A percentile compares a stretch with the other conserved stretches of the same genome.
Evolutionary conservation across 2,113 vertebrate genomes (phyloP).

Genomic region (Cichladusa arquata): DNA sequence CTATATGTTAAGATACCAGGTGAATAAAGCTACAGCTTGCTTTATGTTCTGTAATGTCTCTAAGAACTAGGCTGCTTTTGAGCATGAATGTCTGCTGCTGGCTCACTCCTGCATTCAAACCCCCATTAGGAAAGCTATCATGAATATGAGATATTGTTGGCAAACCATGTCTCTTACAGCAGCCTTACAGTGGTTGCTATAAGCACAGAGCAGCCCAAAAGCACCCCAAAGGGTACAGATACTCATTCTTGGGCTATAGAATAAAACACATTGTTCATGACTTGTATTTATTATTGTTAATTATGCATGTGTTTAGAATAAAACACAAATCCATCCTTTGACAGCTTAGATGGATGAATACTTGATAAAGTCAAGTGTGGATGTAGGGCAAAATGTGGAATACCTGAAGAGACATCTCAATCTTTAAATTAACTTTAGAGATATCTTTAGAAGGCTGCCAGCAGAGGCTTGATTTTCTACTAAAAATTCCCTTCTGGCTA

Average conservation of each 20-base stretch:
- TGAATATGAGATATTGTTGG: neutral
- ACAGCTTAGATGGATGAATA: neutral
- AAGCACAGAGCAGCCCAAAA: neutral
- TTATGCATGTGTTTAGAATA: neutral
- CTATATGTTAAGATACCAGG: fast-evolving
- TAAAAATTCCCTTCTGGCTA: neutral
- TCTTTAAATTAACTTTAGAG: neutral
- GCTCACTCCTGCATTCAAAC: neutral
- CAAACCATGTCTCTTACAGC: neutral
- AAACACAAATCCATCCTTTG: neutral
- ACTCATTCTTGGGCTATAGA: neutral
- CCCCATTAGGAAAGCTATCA: neutral
- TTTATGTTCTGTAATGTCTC: neutral
- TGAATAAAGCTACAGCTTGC: neutral
- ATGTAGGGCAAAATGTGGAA: neutral
- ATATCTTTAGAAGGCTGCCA: neutral
- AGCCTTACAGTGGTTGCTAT: neutral
- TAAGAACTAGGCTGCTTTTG: neutral
- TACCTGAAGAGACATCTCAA: neutral
- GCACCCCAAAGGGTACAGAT: neutral
- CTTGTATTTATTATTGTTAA: neutral
- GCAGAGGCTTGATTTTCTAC: neutral
- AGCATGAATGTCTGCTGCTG: neutral
- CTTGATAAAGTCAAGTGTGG: neutral
- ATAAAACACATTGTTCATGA: neutral